Evolutionary conservation across 2,797 vertebrate species (phyloP).

Genomic region (Xenentodon cancila): DNA sequence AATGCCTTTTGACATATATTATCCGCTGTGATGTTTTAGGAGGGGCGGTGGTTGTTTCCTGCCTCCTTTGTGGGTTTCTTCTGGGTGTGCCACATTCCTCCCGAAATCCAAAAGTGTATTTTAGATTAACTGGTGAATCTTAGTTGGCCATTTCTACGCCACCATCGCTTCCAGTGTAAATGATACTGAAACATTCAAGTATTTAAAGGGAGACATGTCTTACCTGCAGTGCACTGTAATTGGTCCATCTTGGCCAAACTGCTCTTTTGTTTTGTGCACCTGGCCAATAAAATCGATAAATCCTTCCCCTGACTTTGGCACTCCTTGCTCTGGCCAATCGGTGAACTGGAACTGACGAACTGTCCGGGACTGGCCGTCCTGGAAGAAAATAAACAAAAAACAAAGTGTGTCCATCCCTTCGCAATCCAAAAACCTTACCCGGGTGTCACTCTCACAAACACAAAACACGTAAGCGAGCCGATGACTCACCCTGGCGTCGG

Average conservation of each 20-base stretch:
- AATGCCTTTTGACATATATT: no score
- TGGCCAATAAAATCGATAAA: slow-evolving; percentile 99
- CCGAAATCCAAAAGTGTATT: no score
- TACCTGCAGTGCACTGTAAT: slow-evolving; percentile 99
- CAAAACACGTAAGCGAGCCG: background rate
- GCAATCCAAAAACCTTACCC: background rate
- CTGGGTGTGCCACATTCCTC: no score
- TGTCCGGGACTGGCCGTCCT: slow-evolving; percentile 99
- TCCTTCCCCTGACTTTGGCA: slow-evolving; percentile 98
- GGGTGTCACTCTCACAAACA: no score
- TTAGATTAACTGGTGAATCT: no score
- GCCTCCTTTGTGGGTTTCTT: no score
- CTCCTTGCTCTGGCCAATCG: slow-evolving; percentile 99
- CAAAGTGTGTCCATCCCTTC: background rate
- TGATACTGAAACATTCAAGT: no score
- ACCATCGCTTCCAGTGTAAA: no score
- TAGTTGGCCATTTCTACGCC: no score
- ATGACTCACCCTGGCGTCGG: slow-evolving; percentile 93
- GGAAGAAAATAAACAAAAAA: slow-evolving; percentile 8
- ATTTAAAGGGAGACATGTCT: slow-evolving; percentile 37
- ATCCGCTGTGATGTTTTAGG: no score
- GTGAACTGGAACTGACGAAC: slow-evolving; percentile 99
- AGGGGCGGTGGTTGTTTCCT: no score
- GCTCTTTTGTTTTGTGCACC: slow-evolving; percentile 99
- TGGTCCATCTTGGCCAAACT: slow-evolving; percentile 98